Evolutionary conservation across 2,888 invertebrate species (phyloP).

Genomic region (Pimpla rufipes): DNA sequence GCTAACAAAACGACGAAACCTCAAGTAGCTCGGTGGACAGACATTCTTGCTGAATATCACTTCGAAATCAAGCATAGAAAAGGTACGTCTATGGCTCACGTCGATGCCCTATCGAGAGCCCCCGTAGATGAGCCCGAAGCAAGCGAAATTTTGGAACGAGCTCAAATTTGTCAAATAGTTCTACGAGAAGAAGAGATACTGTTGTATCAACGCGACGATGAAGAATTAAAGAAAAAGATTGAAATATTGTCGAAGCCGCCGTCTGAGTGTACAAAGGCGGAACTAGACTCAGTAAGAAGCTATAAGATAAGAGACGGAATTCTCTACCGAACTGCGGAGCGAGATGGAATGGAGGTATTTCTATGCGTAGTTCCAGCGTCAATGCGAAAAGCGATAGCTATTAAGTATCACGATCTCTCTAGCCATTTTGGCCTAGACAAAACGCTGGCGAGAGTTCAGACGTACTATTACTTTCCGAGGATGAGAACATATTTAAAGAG

Average conservation of each 20-base stretch:
- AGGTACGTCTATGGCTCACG: conserved; percentile 65
- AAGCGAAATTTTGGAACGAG: neutral
- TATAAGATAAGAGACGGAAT: conserved; percentile 25
- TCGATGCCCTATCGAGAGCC: conserved; percentile 64
- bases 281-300: conserved; percentile 9
- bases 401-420: conserved; percentile 11
- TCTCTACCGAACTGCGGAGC: conserved; percentile 30
- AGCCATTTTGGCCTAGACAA: conserved; percentile 25
- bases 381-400: conserved; percentile 61
- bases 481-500: conserved; percentile 19
- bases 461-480: conserved; percentile 26
- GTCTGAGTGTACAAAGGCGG: conserved; percentile 10
- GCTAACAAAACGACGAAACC: neutral
- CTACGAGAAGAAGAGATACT: conserved; percentile 14
- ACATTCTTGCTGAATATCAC: conserved; percentile 22
- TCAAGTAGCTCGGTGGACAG: neutral
- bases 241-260: conserved; percentile 1
- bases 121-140: conserved; percentile 52
- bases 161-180: conserved; percentile 42
- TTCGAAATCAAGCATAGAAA: conserved; percentile 63
- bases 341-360: conserved; percentile 35
- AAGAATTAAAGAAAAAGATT: neutral
- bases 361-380: conserved; percentile 39
- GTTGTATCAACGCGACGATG: conserved; percentile 10
- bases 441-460: neutral